phyloP scores from a whole-genome alignment of 2,888 invertebrate species.

The Xestia sexstrigata region DNA sequence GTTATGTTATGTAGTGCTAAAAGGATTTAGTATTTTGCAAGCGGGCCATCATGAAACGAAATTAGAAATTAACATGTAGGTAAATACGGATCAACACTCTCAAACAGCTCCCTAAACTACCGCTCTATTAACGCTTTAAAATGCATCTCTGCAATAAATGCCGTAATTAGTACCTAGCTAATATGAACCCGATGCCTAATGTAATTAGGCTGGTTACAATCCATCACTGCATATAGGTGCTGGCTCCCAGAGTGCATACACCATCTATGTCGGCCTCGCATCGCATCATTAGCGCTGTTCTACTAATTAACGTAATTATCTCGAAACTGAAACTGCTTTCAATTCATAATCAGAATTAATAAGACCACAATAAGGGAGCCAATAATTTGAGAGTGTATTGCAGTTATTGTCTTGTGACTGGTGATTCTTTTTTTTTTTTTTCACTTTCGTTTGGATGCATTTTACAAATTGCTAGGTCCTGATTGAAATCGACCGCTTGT shows the following conservation, averaged over 20 bases:
- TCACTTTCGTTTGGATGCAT: not conserved
- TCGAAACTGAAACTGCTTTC: constrained; percentile 57
- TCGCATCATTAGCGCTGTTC: constrained; percentile 50
- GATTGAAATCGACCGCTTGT: not conserved
- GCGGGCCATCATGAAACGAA: not conserved
- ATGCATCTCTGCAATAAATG: constrained; percentile 23
- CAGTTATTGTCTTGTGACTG: no score
- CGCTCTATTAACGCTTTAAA: constrained; percentile 11
- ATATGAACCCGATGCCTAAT: constrained; percentile 37
- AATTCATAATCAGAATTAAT: constrained; percentile 39
- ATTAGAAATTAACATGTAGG: not conserved
- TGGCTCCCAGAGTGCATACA: not conserved
- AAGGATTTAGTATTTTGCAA: no score
- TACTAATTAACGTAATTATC: constrained; percentile 55
- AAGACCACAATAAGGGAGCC: constrained; percentile 34
- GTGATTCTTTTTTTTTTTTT: not conserved
- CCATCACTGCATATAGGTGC: constrained; percentile 33
- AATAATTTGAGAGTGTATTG: not conserved
- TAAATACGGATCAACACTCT: constrained; percentile 3
- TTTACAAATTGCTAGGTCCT: not conserved
- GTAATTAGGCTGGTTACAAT: constrained; percentile 53
- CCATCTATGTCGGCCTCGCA: constrained; percentile 17
- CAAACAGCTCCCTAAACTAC: not conserved
- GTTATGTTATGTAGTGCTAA: no score
- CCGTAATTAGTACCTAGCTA: constrained; percentile 26